Base-by-base conservation (phyloP, 2,888 invertebrate species). In the Meghimatium bilineatum region DNA sequence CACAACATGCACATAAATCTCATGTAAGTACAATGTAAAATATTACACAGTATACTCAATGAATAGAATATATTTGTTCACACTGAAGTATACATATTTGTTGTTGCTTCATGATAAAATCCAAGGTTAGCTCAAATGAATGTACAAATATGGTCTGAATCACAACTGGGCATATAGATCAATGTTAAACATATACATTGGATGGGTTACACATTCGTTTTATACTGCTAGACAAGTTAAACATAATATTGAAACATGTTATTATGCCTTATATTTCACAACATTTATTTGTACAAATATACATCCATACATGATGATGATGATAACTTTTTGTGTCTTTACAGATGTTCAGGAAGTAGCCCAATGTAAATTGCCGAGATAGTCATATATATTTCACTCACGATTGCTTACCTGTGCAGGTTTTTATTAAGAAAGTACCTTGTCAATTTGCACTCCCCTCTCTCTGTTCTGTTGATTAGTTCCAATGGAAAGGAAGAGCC, bases 51-150 rank as follows among this genome's bases (percentile, higher is more conserved):
- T 71, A 38, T 71, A 71, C 23, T 71, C 69, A 71, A 20, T 71
- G 20, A 26, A 71, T 71, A 71, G 6, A 36, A 38, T 71, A 34
- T 34, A 36, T 69, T 69, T 14, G 38, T 38, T 71, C 36, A 71
- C 69, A 36, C 69, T 71, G 36, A 71, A 71, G 20, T 71, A 71
- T 71, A 67, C 36, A 67, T 67, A 34, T 67, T 71, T 44, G 44
- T 44, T 44, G 44, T 44, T 44, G 5, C 6, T 8, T 26, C 36
- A 71, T 38, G 36, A 5, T 71, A 6, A 63, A 63, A 63, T 71
- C 26, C 26, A 63, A 63, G 6, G 26, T 0, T 26, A 36, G 26
- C 26, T 20, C 36, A 71, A 71, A 36, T 71, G 69, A 38, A 71
- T 20, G 20, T 38, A 71, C 69, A 71, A 38, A 67, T 29, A 67